phyloP scores from a whole-genome alignment of 2,797 vertebrate species.

The Silurus aristotelis region DNA sequence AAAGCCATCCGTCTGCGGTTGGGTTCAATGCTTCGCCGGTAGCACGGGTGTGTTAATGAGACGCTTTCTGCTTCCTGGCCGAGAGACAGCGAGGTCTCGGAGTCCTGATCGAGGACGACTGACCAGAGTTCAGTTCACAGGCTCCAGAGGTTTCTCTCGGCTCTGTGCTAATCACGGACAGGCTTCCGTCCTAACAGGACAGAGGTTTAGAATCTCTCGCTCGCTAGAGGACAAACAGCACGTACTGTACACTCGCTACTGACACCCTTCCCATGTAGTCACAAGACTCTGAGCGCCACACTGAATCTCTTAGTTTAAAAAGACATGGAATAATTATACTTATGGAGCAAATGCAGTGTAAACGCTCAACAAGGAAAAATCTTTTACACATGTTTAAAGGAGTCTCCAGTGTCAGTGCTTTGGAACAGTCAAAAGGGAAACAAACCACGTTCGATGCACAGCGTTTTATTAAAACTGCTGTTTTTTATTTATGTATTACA shows the following conservation, averaged over 20 bases:
- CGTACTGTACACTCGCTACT: background rate
- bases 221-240: background rate
- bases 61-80: slow-evolving; percentile 23
- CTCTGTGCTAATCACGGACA: slow-evolving; percentile 45
- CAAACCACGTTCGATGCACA: too few relatives aligned
- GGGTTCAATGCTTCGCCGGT: background rate
- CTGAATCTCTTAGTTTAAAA: background rate
- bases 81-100: background rate
- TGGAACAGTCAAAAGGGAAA: too few relatives aligned
- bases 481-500: too few relatives aligned
- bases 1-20: background rate
- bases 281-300: background rate
- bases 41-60: slow-evolving; percentile 35
- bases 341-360: background rate
- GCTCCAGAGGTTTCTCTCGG: slow-evolving; percentile 36
- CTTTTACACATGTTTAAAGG: too few relatives aligned
- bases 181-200: slow-evolving; percentile 34
- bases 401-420: too few relatives aligned
- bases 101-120: background rate
- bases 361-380: too few relatives aligned
- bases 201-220: slow-evolving; percentile 11
- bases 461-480: too few relatives aligned
- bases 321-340: background rate
- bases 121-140: slow-evolving; percentile 35
- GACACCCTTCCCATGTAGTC: background rate